Base-by-base conservation (phyloP, 2,888 invertebrate species). In the Auanema freiburgensis region DNA sequence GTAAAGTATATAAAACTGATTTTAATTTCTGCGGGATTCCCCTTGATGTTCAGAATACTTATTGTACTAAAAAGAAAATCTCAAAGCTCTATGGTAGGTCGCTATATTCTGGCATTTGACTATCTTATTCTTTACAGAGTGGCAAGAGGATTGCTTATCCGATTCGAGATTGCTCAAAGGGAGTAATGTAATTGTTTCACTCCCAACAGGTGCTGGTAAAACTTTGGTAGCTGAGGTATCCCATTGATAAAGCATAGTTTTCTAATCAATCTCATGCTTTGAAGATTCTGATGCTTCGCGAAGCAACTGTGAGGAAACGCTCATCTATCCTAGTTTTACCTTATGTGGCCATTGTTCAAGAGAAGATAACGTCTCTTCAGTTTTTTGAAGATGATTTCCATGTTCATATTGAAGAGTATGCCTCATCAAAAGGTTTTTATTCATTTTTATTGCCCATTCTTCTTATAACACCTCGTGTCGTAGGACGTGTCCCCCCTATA, bases 131-230 rank as follows among this genome's bases (percentile, higher is more conserved):
- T 40, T 8, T 59, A 55, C 12, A 93, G 94, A 91, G 74, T 96
- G 96, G 96, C 96, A 97, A 86, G 88, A 91, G 76, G 92, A 94
- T 85, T 96, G 95, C 83, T 86, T 96, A 4, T 89, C 88, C 66
- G 86, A 93, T 43, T 88, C 89, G n/a, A 90, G 91, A 2, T 87
- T 93, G 24, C 86, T 87, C 64, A 85, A 88, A 12, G 88, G 90
- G 46, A 88, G 87, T 70, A 97, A 97, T 86, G 87, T 96, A 50
- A 90, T 97, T 66, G 93, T 95, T 83, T 92, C 93, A 0, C 85
- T 96, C 49, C 96, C 97, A 0, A 97, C 96, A 0, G 94, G 95
- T 83, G 96, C 96, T 1, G 97, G 96, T 0, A 97, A 97, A 87
- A 97, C 97, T 1, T 86, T 97, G 33, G 94, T 97, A 12, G 95